Conservation (phyloP, 2,888 invertebrate species). For the Pachydiplax longipennis region DNA sequence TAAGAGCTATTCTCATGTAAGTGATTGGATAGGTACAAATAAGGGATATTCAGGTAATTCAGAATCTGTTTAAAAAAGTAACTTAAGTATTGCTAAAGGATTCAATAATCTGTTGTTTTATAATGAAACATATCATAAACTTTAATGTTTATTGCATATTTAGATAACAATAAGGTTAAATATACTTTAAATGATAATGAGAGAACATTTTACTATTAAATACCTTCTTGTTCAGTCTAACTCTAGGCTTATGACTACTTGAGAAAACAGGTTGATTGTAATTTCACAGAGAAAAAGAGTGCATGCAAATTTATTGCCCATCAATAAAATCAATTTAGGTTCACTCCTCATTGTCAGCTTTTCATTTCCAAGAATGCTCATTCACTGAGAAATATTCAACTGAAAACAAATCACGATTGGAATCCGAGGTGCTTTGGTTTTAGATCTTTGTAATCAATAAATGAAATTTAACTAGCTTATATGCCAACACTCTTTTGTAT, state of each 20-base stretch:
- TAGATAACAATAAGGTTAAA: slow-evolving; percentile 44
- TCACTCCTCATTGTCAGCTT: background rate
- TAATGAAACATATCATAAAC: slow-evolving; percentile 5
- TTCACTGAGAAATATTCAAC: background rate
- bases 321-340: slow-evolving; percentile 3
- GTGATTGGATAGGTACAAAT: too few relatives aligned
- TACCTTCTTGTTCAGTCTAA: slow-evolving; percentile 25
- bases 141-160: slow-evolving; percentile 43
- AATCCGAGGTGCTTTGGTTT: background rate
- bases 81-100: too few relatives aligned
- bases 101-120: background rate
- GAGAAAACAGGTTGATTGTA: slow-evolving; percentile 36
- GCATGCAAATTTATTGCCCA: slow-evolving; percentile 40
- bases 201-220: slow-evolving; percentile 33
- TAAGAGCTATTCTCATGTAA: too few relatives aligned
- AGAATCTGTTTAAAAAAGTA: too few relatives aligned
- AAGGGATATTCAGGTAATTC: too few relatives aligned
- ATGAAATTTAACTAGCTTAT: background rate
- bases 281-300: slow-evolving; percentile 40
- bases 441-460: background rate
- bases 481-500: background rate
- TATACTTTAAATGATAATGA: slow-evolving; percentile 43
- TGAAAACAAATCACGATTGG: background rate
- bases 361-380: slow-evolving; percentile 1
- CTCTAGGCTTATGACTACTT: slow-evolving; percentile 11